Evolutionary conservation across 1,140 invertebrate genomes (phyloP).

Genomic region (Potamilus streckersoni): DNA sequence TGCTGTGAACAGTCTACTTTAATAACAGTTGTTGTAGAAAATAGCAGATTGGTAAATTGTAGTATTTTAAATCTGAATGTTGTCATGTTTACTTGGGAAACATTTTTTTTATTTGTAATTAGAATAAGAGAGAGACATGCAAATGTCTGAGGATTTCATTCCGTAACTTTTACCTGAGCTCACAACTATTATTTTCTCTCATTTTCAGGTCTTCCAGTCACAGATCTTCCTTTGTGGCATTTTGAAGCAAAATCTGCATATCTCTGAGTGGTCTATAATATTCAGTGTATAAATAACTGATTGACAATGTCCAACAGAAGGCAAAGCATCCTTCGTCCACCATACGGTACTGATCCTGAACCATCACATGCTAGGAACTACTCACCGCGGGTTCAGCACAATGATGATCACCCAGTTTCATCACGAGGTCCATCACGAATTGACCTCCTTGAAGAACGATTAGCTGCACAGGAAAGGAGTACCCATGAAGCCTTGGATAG

Average conservation of each 20-base stretch:
- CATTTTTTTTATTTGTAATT: too few relatives aligned
- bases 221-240: conserved; percentile 1
- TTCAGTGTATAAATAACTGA: too few relatives aligned
- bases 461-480: conserved; percentile 55
- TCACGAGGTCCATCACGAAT: conserved; percentile 41
- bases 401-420: neutral
- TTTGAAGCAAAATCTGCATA: neutral
- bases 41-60: too few relatives aligned
- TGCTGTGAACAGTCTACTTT: too few relatives aligned
- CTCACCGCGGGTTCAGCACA: conserved; percentile 2
- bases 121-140: too few relatives aligned
- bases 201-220: neutral
- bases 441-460: conserved; percentile 52
- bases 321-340: conserved; percentile 4
- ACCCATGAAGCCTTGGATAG: conserved; percentile 54
- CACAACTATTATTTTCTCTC: too few relatives aligned
- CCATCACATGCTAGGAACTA: neutral
- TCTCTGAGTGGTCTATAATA: neutral
- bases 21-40: too few relatives aligned
- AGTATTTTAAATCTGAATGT: too few relatives aligned
- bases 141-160: too few relatives aligned
- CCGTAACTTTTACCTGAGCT: too few relatives aligned
- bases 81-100: too few relatives aligned
- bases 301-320: neutral
- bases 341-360: too few relatives aligned